Evolutionary conservation across 1,140 invertebrate genomes (phyloP), one percentile per base, ranked within the genome.

Genomic region (Mycetomoellerius zeteki): DNA sequence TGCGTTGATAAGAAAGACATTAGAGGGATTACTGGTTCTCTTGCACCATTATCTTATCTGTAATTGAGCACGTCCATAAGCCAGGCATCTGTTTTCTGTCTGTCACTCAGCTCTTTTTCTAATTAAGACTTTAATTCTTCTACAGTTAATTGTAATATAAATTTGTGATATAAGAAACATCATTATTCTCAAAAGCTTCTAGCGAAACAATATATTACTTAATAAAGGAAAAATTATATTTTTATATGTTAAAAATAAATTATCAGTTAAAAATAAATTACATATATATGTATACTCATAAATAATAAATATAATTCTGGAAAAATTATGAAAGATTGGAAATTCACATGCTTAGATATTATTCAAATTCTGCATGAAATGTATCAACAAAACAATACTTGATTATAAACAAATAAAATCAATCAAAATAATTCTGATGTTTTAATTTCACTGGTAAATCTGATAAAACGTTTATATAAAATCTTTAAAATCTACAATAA

Each of bases 1-100:
- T 27, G 8, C 67, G 65, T 62, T 73, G 80, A 84, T 84, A 84
- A 84, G 69, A 84, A 84, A 84, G 80, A 73, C 80, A 84, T 84
- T 84, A 84, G 54, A 75, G 69, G 19, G 54, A 84, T 84, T 84
- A 84, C 80, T 72, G 54, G 14, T 60, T n/a, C 52, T 60, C 69
- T 30, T 62, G 37, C 27, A 50, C 27, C 43, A 60, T 75, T 60
- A 73, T 84, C 54, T 84, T 73, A 62, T 73, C 37, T 60, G 69
- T 84, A 82, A 82, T 82, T 73, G 37, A 84, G 43, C 54, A 75
- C 69, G 43, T 73, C 52, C 52, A 47, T 62, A 50, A 50, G 19
- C 67, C 69, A 12, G 24, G 37, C 54, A 19, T 54, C 69, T 84
- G 80, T 62, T 84, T 75, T 60, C 80, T 75, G 67, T 82, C 54